Percentiles rank a stretch among this genome's conserved stretches.
Evolutionary conservation across 2,888 invertebrate genomes (phyloP).

Genomic region (Nemurella pictetii): DNA sequence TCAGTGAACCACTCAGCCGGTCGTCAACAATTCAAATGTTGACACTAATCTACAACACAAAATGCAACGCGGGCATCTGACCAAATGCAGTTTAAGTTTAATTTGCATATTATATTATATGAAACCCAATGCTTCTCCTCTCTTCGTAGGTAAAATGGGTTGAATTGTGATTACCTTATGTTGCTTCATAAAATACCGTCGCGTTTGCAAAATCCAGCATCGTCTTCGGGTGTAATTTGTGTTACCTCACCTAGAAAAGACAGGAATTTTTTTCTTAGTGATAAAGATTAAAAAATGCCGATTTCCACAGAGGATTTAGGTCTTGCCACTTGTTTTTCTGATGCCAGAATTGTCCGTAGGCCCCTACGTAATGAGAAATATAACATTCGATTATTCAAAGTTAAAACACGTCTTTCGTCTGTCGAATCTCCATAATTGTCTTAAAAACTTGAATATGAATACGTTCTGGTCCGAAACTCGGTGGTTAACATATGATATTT

Average conservation of each 20-base stretch:
- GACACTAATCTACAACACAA: neutral
- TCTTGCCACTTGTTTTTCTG: too few species aligned
- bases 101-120: neutral
- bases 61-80: neutral
- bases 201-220: conserved; percentile 17
- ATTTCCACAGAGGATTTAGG: neutral
- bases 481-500: too few species aligned
- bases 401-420: too few species aligned
- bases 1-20: neutral
- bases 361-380: too few species aligned
- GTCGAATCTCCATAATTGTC: too few species aligned
- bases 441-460: too few species aligned
- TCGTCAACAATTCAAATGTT: neutral
- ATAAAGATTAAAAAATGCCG: neutral
- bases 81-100: neutral
- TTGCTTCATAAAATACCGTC: conserved; percentile 9
- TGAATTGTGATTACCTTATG: conserved; percentile 2
- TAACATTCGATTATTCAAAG: too few species aligned
- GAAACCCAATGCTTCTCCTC: neutral
- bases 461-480: too few species aligned
- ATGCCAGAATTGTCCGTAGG: too few species aligned
- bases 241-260: conserved; percentile 38
- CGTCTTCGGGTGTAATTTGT: conserved; percentile 29
- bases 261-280: neutral
- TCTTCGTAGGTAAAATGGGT: neutral